These are phyloP conservation scores for Actinia tenebrosa DNA, from an alignment of 64 coral and sea anemone genomes.

Conservation along the genomic window DNA sequence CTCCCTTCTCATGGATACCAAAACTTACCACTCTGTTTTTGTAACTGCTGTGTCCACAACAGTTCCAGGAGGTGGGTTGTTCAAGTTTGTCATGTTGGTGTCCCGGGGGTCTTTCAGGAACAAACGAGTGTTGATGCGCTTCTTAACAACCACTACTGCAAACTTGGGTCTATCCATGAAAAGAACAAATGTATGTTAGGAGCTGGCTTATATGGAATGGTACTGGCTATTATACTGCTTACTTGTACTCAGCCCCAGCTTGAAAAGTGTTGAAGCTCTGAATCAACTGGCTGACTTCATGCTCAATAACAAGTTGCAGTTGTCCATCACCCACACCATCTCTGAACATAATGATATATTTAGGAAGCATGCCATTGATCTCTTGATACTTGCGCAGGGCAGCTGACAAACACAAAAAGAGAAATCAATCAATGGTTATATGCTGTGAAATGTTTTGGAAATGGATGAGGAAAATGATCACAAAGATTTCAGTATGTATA, in stretches of 20 bases:
- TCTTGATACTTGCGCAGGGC: slow-evolving; percentile 62
- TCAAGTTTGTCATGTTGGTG: slow-evolving; percentile 15
- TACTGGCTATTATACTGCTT: slow-evolving; percentile 7
- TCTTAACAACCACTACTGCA: slow-evolving; percentile 84
- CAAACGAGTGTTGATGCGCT: slow-evolving; percentile 65
- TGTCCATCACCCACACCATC: slow-evolving; percentile 99
- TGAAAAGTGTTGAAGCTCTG: slow-evolving; percentile 39
- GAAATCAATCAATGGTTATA: neutral
- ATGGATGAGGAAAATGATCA: no score
- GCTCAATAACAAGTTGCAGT: slow-evolving; percentile 56
- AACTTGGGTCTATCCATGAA: slow-evolving; percentile 70
- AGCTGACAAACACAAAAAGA: slow-evolving; percentile 11
- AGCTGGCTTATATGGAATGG: neutral
- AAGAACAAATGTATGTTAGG: neutral
- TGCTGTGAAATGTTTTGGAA: no score
- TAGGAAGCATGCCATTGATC: slow-evolving; percentile 62
- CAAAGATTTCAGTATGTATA: no score
- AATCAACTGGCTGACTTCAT: slow-evolving; percentile 88
- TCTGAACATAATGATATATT: slow-evolving; percentile 76
- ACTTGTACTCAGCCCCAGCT: slow-evolving; percentile 40
- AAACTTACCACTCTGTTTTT: slow-evolving; percentile 66
- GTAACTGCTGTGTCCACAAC: slow-evolving; percentile 83
- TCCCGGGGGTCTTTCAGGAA: slow-evolving; percentile 42
- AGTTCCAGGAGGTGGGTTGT: slow-evolving; percentile 81
- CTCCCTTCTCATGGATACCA: no score